Evolutionary conservation across 2,113 vertebrate genomes (phyloP).

Genomic region (Narcine bancroftii): DNA sequence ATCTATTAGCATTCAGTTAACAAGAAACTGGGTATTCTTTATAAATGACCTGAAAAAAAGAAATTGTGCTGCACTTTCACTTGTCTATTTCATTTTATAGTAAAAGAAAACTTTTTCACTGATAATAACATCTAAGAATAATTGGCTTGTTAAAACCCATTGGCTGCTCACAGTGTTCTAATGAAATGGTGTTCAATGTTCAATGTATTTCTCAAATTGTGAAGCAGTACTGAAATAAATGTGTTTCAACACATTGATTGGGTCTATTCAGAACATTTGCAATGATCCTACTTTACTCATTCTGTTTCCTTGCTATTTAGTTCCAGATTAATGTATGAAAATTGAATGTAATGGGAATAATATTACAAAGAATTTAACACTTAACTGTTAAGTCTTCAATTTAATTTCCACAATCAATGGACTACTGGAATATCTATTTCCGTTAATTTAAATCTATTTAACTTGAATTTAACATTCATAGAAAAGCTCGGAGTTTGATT

Average conservation of each 20-base stretch:
- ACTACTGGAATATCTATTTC: neutral
- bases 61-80: neutral
- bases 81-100: neutral
- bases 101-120: conserved; percentile 8
- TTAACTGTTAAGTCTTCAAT: neutral
- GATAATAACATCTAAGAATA: conserved; percentile 6
- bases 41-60: neutral
- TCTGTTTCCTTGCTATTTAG: neutral
- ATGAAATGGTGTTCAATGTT: neutral
- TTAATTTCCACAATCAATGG: neutral
- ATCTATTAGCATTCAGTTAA: neutral
- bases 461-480: neutral
- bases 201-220: neutral
- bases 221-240: neutral
- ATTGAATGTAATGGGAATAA: neutral
- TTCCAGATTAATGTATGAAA: neutral
- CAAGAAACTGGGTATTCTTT: neutral
- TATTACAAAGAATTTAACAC: neutral
- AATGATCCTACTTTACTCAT: conserved; percentile 4
- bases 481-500: neutral
- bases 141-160: neutral
- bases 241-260: neutral
- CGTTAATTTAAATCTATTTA: neutral
- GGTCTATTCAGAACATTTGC: neutral
- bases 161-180: conserved; percentile 8